phyloP scores from a whole-genome alignment of 1,140 invertebrate species.

The Formica exsecta region DNA sequence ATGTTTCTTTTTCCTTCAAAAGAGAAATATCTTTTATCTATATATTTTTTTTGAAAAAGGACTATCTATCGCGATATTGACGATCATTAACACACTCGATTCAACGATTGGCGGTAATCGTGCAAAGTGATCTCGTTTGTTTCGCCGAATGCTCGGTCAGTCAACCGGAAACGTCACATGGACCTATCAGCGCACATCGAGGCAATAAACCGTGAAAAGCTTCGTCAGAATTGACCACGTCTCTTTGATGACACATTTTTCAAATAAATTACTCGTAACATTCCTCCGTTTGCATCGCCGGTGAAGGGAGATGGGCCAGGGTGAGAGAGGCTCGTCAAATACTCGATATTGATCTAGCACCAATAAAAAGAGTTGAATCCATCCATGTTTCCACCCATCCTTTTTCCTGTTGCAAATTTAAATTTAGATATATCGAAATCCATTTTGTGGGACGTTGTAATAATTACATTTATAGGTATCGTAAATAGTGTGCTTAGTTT shows the following conservation, averaged over 20 bases:
- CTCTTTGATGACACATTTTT: constrained; percentile 60
- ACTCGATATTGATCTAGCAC: constrained; percentile 48
- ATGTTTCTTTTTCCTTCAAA: neutral
- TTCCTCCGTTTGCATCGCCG: constrained; percentile 42
- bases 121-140: constrained; percentile 48
- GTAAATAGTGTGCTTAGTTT: neutral
- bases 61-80: neutral
- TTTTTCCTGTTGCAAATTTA: constrained; percentile 29
- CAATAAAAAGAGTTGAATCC: constrained; percentile 47
- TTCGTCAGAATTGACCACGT: constrained; percentile 59
- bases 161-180: constrained; percentile 43
- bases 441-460: neutral
- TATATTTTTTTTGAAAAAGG: neutral
- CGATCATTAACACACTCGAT: constrained; percentile 34
- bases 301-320: neutral
- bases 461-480: neutral
- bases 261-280: constrained; percentile 61
- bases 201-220: constrained; percentile 58
- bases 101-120: constrained; percentile 32
- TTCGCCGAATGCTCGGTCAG: constrained; percentile 17
- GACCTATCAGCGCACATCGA: constrained; percentile 40
- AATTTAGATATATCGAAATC: constrained; percentile 39
- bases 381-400: neutral
- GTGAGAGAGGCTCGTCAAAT: constrained; percentile 39
- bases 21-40: neutral